Evolutionary conservation across 2,797 vertebrate species (phyloP).

Genomic region (Anabas testudineus): DNA sequence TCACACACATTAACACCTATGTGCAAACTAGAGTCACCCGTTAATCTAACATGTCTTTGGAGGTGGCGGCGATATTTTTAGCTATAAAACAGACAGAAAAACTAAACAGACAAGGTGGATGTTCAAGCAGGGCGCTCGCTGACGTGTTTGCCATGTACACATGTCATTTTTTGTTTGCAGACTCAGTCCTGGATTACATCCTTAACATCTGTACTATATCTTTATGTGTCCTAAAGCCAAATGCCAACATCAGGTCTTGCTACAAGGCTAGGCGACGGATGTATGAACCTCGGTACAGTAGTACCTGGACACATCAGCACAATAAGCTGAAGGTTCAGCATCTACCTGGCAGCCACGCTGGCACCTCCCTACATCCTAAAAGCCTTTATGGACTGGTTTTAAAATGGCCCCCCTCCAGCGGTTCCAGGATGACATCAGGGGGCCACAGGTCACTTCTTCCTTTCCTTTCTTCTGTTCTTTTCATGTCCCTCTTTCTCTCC

Average conservation of each 20-base stretch:
- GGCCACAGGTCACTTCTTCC: constrained; percentile 73
- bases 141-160: no score
- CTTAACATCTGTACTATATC: background rate
- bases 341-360: constrained; percentile 68
- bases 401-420: constrained; percentile 66
- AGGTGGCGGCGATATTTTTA: background rate
- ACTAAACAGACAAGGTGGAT: background rate
- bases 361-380: constrained; percentile 62
- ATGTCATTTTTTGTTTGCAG: no score
- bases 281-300: background rate
- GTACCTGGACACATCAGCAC: constrained; percentile 19
- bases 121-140: no score
- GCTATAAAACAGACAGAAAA: background rate
- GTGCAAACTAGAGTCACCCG: no score
- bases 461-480: constrained; percentile 75
- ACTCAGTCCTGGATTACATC: background rate
- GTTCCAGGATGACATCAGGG: constrained; percentile 73
- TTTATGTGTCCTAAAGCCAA: background rate
- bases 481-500: constrained; percentile 64
- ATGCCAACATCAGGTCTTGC: background rate
- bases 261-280: background rate
- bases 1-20: no score
- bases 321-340: constrained; percentile 41
- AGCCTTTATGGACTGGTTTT: constrained; percentile 67
- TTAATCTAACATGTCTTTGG: no score